Conservation (phyloP, 2,888 invertebrate genomes). For the Microctonus brassicae region DNA sequence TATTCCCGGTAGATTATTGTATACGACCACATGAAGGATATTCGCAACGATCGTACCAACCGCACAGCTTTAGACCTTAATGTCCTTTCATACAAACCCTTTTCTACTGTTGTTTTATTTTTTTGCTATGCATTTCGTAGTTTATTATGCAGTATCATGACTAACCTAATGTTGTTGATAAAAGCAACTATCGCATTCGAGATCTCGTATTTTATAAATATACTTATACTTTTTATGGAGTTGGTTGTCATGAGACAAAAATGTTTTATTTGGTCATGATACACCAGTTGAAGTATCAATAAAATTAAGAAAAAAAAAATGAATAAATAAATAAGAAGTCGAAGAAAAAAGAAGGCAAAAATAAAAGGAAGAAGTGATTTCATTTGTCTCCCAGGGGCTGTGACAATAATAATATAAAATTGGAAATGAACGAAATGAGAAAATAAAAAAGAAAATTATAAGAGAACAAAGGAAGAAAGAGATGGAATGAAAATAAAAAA, state of each 20-base stretch:
- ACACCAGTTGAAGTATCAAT: neutral
- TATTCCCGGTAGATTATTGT: slow-evolving; percentile 18
- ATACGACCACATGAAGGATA: slow-evolving; percentile 1
- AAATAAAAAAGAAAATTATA: neutral
- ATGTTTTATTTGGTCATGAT: neutral
- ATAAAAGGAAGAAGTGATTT: neutral
- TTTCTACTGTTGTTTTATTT: neutral
- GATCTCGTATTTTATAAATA: too few species aligned
- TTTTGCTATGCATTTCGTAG: neutral
- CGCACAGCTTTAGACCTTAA: neutral
- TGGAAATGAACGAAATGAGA: neutral
- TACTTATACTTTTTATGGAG: too few species aligned
- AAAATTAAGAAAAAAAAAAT: neutral
- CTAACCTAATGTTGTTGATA: neutral
- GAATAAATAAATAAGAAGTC: neutral
- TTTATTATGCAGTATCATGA: neutral
- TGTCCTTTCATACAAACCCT: neutral
- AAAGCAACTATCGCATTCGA: too few species aligned
- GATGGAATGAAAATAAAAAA: slow-evolving; percentile 6
- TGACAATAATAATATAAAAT: neutral
- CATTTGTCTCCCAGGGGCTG: neutral
- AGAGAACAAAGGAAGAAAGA: slow-evolving; percentile 11
- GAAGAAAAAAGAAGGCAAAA: neutral
- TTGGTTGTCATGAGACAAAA: too few species aligned
- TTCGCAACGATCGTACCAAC: neutral